Percentiles rank a stretch among this genome's conserved stretches.
These are phyloP conservation scores for Hydrolagus affinis DNA, from an alignment of 2,113 vertebrate species.

Conservation along the genomic window DNA sequence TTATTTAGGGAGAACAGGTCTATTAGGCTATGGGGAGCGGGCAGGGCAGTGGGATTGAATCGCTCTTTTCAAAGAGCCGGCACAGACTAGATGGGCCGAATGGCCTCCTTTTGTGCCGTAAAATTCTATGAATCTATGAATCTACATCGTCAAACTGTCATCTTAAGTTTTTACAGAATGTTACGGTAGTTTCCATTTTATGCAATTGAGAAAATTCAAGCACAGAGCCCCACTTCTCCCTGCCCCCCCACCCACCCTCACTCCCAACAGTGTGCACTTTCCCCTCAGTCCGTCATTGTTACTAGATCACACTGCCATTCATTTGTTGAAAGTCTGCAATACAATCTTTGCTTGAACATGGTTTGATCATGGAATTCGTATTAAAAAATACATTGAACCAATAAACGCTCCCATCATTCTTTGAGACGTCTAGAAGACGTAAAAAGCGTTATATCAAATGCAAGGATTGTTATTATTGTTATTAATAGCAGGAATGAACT, in stretches of 20 bases:
- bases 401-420: conserved; percentile 16
- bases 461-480: no score
- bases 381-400: conserved; percentile 27
- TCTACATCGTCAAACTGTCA: conserved; percentile 24
- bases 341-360: not conserved
- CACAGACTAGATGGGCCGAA: no score
- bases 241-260: no score
- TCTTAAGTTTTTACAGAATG: conserved; percentile 21
- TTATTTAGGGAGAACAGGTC: no score
- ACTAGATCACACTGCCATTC: not conserved
- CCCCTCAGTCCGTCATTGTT: conserved; percentile 13
- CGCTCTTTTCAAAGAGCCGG: no score
- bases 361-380: not conserved
- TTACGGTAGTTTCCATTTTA: conserved; percentile 27
- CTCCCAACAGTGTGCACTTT: not conserved
- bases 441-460: no score
- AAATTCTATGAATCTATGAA: no score
- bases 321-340: not conserved
- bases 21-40: no score
- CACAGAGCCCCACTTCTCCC: conserved; percentile 17
- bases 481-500: not conserved
- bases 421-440: no score
- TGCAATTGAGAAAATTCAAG: conserved; percentile 27
- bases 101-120: no score
- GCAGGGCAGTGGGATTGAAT: no score